A percentile compares a stretch with the other conserved stretches of the same genome.
Evolutionary conservation across 1,140 invertebrate genomes (phyloP).

Genomic region (Drosophila rufa): DNA sequence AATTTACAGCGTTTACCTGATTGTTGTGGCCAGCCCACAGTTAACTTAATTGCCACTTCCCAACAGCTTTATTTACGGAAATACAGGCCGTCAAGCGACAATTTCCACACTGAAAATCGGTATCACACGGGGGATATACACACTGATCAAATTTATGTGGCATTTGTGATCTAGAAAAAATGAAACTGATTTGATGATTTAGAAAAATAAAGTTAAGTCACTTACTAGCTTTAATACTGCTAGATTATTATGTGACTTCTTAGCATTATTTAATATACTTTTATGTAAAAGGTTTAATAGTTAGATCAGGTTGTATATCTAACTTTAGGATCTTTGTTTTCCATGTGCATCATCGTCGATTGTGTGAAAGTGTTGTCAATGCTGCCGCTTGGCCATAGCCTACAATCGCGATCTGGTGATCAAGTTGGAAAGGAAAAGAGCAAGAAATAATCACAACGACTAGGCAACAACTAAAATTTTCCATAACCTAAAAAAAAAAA

Average conservation of each 20-base stretch:
- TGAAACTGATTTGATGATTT: no score
- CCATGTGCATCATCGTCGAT: conserved; percentile 10
- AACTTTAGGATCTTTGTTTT: background rate
- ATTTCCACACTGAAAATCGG: conserved; percentile 26
- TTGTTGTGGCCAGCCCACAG: conserved; percentile 40
- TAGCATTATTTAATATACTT: no score
- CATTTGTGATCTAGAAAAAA: background rate
- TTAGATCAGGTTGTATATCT: no score
- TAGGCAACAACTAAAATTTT: conserved; percentile 63
- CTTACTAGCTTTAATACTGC: no score
- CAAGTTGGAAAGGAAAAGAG: conserved; percentile 43
- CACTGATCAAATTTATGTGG: background rate
- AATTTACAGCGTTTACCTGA: conserved; percentile 29
- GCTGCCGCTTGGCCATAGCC: conserved; percentile 41
- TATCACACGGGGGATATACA: background rate
- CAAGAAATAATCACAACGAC: conserved; percentile 38
- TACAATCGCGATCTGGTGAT: conserved; percentile 45
- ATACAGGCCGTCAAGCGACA: conserved; percentile 45
- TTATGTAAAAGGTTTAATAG: no score
- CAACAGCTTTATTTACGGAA: conserved; percentile 58
- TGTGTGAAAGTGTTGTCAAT: conserved; percentile 67
- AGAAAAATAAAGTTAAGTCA: background rate
- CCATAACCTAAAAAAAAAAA: conserved; percentile 72
- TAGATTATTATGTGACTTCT: no score
- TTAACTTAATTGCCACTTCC: conserved; percentile 51